phyloP scores from a whole-genome alignment of 2,797 vertebrate genomes.

The Allobates femoralis region DNA sequence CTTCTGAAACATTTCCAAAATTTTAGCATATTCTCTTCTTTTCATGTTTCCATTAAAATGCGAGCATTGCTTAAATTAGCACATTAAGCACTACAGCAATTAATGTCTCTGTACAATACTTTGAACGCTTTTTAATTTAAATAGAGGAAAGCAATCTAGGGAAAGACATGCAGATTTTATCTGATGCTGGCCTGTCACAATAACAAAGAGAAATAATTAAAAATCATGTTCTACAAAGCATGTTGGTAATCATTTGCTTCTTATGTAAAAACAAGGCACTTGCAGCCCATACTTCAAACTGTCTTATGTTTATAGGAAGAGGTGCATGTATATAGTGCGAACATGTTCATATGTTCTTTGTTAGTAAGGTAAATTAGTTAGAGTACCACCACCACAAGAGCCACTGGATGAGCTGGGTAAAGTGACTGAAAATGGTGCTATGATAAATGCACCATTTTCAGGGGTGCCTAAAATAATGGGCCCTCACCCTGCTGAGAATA shows the following conservation, averaged over 20 bases:
- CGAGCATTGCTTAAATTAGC: constrained; percentile 19
- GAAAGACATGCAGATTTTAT: constrained; percentile 56
- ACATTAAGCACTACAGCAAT: constrained; percentile 27
- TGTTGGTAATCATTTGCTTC: constrained; percentile 41
- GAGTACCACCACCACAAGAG: too few relatives aligned
- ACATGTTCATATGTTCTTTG: neutral
- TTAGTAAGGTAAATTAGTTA: too few relatives aligned
- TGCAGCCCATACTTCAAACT: neutral
- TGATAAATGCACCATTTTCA: too few relatives aligned
- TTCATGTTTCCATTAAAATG: constrained; percentile 36
- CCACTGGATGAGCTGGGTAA: too few relatives aligned
- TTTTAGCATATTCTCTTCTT: constrained; percentile 8
- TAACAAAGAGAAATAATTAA: constrained; percentile 62
- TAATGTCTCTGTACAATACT: constrained; percentile 60
- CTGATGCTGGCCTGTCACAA: constrained; percentile 57
- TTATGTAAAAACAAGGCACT: neutral
- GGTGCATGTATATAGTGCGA: neutral
- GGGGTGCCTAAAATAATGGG: too few relatives aligned
- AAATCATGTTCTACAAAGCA: constrained; percentile 45
- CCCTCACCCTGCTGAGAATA: too few relatives aligned
- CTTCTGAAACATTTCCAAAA: constrained; percentile 23
- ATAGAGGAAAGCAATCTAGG: constrained; percentile 65
- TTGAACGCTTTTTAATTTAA: constrained; percentile 65
- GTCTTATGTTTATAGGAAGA: neutral
- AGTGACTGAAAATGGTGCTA: too few relatives aligned